A percentile compares a stretch with the other conserved stretches of the same genome.
Evolutionary conservation across 2,888 invertebrate genomes (phyloP).

Genomic region (Pristionchus entomophagus): DNA sequence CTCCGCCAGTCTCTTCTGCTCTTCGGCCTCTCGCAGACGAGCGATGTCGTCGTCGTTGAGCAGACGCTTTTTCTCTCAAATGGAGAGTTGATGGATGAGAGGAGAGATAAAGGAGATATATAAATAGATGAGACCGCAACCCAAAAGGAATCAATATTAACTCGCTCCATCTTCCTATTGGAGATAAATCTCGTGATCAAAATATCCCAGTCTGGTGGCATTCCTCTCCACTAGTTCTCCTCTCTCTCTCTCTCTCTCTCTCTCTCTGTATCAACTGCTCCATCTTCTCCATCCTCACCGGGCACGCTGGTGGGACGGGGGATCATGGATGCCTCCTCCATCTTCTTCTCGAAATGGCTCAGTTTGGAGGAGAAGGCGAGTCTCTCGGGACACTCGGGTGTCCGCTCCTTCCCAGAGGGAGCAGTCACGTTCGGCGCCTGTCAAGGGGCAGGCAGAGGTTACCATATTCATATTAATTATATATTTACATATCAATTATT

Average conservation of each 20-base stretch:
- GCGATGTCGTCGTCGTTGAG: slow-evolving; percentile 83
- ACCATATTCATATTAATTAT: neutral
- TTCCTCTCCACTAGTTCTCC: neutral
- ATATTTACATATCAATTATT: neutral
- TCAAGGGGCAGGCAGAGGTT: neutral
- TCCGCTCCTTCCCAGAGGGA: neutral
- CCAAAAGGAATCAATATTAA: neutral
- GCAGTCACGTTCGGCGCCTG: slow-evolving; percentile 5
- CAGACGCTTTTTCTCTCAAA: slow-evolving; percentile 55
- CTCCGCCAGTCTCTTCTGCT: slow-evolving; percentile 82
- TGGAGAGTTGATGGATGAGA: neutral
- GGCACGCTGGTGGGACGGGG: slow-evolving; percentile 43
- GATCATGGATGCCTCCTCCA: slow-evolving; percentile 42
- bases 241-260: neutral
- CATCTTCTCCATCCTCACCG: too few relatives aligned
- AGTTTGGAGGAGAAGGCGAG: slow-evolving; percentile 93
- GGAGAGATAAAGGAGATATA: neutral
- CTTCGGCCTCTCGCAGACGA: slow-evolving; percentile 93
- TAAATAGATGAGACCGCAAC: too few relatives aligned
- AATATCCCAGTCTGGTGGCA: too few relatives aligned
- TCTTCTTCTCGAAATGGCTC: slow-evolving; percentile 92
- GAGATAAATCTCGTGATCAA: too few relatives aligned
- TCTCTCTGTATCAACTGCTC: too few relatives aligned
- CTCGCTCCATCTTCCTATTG: neutral
- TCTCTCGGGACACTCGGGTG: slow-evolving; percentile 81